A percentile compares a stretch with the other conserved stretches of the same genome.
phyloP scores from a whole-genome alignment of 1,140 invertebrate genomes.

The Cydia splendana region DNA sequence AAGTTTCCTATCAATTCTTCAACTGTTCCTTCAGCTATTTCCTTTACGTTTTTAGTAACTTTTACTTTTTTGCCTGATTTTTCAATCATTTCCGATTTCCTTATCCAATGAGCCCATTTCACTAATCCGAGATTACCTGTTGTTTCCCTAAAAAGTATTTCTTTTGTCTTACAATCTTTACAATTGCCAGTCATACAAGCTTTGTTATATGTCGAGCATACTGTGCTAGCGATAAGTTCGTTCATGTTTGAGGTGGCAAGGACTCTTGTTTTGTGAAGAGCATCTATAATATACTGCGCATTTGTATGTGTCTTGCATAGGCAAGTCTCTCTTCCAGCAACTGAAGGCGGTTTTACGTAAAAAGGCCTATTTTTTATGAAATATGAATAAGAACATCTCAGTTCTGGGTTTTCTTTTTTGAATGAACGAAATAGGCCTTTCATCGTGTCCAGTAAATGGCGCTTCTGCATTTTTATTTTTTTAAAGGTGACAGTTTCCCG shows the following conservation, averaged over 20 bases:
- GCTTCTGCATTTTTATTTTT: too few species aligned
- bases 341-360: too few species aligned
- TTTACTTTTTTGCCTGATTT: slow-evolving; percentile 20
- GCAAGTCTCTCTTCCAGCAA: too few species aligned
- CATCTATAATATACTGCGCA: slow-evolving; percentile 1
- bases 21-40: slow-evolving; percentile 21
- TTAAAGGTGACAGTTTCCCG: too few species aligned
- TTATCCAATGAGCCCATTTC: slow-evolving; percentile 15
- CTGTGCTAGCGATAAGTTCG: slow-evolving; percentile 9
- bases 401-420: too few species aligned
- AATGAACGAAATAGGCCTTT: too few species aligned
- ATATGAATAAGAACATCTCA: too few species aligned
- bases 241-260: slow-evolving; percentile 10
- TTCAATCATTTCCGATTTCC: slow-evolving; percentile 15
- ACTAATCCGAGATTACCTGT: slow-evolving; percentile 11
- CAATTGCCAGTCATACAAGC: slow-evolving; percentile 14
- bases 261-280: slow-evolving; percentile 11
- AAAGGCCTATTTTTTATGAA: too few species aligned
- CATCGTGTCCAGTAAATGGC: too few species aligned
- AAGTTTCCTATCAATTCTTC: slow-evolving; percentile 3
- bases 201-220: slow-evolving; percentile 3
- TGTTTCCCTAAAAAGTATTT: slow-evolving; percentile 2
- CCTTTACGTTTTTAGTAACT: slow-evolving; percentile 15
- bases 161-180: slow-evolving; percentile 11
- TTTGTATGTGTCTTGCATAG: too few species aligned